A percentile compares a stretch with the other conserved stretches of the same genome.
Evolutionary conservation across 2,113 vertebrate genomes (phyloP).

Genomic region (Amazona guildingii): DNA sequence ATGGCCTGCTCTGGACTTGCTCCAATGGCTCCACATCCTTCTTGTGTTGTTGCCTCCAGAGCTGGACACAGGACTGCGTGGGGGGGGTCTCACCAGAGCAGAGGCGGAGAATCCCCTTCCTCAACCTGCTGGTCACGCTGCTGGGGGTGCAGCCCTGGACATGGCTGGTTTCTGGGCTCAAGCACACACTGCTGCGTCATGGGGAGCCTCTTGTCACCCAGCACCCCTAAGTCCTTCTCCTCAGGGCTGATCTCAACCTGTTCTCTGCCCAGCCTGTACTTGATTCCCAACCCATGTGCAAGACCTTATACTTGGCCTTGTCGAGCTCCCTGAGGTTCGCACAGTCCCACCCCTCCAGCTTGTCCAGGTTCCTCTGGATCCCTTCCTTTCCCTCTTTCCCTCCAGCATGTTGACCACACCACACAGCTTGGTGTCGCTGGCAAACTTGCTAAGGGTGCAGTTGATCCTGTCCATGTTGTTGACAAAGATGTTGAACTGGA

Average conservation of each 20-base stretch:
- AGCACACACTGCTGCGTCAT: not conserved
- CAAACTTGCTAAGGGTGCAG: not conserved
- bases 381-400: not conserved
- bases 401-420: not conserved
- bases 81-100: not conserved
- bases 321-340: not conserved
- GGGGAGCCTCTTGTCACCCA: not conserved
- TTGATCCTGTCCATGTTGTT: not conserved
- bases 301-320: not conserved
- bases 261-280: not conserved
- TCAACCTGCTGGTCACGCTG: not conserved
- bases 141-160: not conserved
- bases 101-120: not conserved
- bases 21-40: not conserved
- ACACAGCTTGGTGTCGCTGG: not conserved
- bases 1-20: not conserved
- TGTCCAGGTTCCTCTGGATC: not conserved
- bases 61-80: too few relatives aligned
- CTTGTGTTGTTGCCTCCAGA: not conserved
- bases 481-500: not conserved
- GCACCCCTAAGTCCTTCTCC: not conserved
- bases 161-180: not conserved
- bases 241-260: not conserved
- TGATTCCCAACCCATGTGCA: not conserved
- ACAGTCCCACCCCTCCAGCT: not conserved